phyloP scores from a whole-genome alignment of 2,113 vertebrate genomes.

The Melozone crissalis region DNA sequence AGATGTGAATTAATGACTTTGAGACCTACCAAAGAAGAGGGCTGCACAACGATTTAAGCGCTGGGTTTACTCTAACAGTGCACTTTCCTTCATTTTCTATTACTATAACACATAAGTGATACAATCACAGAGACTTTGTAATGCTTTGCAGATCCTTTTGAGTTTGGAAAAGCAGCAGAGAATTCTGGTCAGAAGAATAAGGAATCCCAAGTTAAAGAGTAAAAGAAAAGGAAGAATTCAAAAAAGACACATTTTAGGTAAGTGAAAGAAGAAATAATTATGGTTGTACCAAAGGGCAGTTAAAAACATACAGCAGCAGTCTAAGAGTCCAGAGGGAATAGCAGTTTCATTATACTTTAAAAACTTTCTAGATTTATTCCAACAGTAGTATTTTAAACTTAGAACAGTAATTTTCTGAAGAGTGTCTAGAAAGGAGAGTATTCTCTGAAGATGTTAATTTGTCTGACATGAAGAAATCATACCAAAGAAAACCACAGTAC shows the following conservation, averaged over 20 bases:
- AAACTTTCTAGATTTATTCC: background rate
- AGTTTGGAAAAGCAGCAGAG: background rate
- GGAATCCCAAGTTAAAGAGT: background rate
- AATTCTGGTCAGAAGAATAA: background rate
- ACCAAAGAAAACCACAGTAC: background rate
- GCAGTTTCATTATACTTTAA: background rate
- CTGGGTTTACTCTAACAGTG: background rate
- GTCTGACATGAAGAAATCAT: background rate
- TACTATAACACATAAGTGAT: background rate
- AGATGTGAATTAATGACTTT: background rate
- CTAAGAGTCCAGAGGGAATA: background rate
- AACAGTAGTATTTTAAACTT: background rate
- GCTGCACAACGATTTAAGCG: accelerated
- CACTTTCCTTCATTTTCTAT: background rate
- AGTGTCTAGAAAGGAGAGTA: background rate
- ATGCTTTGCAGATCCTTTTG: background rate
- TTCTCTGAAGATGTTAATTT: background rate
- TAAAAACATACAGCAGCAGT: conserved; percentile 1
- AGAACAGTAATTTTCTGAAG: background rate
- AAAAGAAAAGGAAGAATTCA: background rate
- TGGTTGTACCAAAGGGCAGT: background rate
- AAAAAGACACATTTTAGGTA: background rate
- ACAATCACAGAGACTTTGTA: background rate
- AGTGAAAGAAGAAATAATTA: background rate
- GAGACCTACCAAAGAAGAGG: background rate